Evolutionary conservation across 1,140 invertebrate genomes (phyloP).

Genomic region (Sitobion miscanthi): DNA sequence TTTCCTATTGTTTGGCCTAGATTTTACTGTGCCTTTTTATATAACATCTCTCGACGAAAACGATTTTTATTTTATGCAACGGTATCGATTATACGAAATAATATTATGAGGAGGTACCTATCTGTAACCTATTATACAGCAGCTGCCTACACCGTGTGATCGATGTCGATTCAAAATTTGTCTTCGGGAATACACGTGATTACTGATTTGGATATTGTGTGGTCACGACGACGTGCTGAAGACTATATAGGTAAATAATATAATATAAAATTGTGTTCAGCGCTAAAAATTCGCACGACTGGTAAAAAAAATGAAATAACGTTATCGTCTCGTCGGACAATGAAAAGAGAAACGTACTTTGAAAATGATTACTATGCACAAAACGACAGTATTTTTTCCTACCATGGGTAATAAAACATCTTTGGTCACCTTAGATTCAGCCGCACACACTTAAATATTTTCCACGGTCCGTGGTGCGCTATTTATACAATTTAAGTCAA

Average conservation of each 20-base stretch:
- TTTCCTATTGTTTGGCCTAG: background rate
- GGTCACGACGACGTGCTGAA: background rate
- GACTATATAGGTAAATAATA: background rate
- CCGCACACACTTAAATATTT: background rate
- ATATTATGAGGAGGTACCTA: background rate
- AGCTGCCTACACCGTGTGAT: background rate
- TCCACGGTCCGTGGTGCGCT: background rate
- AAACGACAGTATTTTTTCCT: background rate
- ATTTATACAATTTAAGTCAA: background rate
- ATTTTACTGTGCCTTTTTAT: background rate
- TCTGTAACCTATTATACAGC: background rate
- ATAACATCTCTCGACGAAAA: background rate
- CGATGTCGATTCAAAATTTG: background rate
- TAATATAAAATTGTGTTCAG: background rate
- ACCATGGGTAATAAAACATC: background rate
- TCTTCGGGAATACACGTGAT: background rate
- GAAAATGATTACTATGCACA: slow-evolving; percentile 24
- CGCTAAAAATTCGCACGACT: background rate
- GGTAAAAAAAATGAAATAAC: background rate
- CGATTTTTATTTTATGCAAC: background rate
- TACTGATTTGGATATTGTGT: background rate
- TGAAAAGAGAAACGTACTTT: background rate
- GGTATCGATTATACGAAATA: background rate
- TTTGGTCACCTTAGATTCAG: background rate
- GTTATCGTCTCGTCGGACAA: background rate